Base-by-base conservation (phyloP, 2,888 invertebrate species). In the Anagyrus pseudococci region DNA sequence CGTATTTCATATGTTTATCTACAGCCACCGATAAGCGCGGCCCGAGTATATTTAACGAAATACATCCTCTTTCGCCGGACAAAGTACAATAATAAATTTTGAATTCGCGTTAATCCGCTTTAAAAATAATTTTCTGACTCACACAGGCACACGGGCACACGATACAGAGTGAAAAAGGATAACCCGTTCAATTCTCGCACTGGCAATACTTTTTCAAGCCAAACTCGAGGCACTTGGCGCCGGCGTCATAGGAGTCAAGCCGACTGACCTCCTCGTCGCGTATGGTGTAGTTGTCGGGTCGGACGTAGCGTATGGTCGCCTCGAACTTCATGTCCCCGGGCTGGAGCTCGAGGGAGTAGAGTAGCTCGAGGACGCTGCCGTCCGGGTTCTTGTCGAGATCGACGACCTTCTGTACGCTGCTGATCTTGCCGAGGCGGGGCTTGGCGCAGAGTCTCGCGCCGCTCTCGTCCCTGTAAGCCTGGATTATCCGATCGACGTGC, bases 311-410 rank as follows among this genome's bases (percentile, higher is more conserved):
- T 1, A 92, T 84, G 0, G 90, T 91, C 0, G 88, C 87, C 79
- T 93, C 92, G 72, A 89, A 92, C 37, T 86, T 81, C 1, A 85
- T 87, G 65, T 85, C 84, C 4, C 89, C 89, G 1, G 92, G 93
- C 7, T 78, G 79, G n/a, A 90, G 87, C 61, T 86, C 84, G 59
- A 93, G 84, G 58, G 87, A 84, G n/a, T 90, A 83, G n/a, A 91
- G 85, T 72, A 89, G 87, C 72, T 86, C 84, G 72, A 89, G 87
- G 72, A 85, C 84, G 1, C n/a, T 43, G 47, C 48, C 70, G 59
- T 62, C 33, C 0, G 57, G 58, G 6, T 50, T 40, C 13, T 53
- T 58, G n/a, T 57, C 68, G 8, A 79, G 77, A 71, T 81, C 82
- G 69, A 83, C 83, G 72, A 81, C 85, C 77, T 82, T 84, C 75